Evolutionary conservation across 1,140 invertebrate species (phyloP).

Genomic region (Platorchestia sp.): DNA sequence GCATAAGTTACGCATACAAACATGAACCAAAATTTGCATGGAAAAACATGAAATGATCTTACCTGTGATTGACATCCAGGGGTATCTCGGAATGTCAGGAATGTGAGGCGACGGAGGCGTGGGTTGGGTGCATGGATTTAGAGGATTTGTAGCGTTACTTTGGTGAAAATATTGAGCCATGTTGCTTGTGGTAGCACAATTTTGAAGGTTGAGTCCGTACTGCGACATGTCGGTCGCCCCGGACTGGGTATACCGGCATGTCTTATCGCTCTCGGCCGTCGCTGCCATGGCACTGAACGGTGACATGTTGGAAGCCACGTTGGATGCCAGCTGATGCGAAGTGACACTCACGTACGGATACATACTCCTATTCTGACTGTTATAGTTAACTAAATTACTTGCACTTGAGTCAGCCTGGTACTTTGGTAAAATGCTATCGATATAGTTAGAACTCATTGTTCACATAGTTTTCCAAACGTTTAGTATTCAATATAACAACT

Average conservation of each 20-base stretch:
- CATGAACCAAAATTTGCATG: neutral
- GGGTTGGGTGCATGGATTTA: slow-evolving; percentile 76
- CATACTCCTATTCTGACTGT: slow-evolving; percentile 74
- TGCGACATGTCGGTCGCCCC: slow-evolving; percentile 72
- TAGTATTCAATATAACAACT: slow-evolving; percentile 68
- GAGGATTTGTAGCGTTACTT: slow-evolving; percentile 77
- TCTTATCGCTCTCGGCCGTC: slow-evolving; percentile 80
- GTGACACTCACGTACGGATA: slow-evolving; percentile 80
- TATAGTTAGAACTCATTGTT: slow-evolving; percentile 95
- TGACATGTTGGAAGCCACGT: slow-evolving; percentile 75
- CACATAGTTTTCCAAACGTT: slow-evolving; percentile 68
- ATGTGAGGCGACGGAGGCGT: slow-evolving; percentile 77
- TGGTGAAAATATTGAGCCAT: slow-evolving; percentile 69
- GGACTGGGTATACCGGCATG: slow-evolving; percentile 79
- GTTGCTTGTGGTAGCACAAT: slow-evolving; percentile 74
- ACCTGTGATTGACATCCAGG: slow-evolving; percentile 98
- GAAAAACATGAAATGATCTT: slow-evolving; percentile 72
- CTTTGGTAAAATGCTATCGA: slow-evolving; percentile 96
- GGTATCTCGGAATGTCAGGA: slow-evolving; percentile 90
- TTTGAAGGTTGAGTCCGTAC: slow-evolving; percentile 77
- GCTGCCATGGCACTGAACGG: slow-evolving; percentile 68
- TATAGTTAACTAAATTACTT: slow-evolving; percentile 71
- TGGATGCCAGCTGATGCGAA: slow-evolving; percentile 79
- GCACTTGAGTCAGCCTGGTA: slow-evolving; percentile 86
- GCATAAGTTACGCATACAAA: neutral